phyloP scores from a whole-genome alignment of 2,888 invertebrate species.

The Tyria jacobaeae region DNA sequence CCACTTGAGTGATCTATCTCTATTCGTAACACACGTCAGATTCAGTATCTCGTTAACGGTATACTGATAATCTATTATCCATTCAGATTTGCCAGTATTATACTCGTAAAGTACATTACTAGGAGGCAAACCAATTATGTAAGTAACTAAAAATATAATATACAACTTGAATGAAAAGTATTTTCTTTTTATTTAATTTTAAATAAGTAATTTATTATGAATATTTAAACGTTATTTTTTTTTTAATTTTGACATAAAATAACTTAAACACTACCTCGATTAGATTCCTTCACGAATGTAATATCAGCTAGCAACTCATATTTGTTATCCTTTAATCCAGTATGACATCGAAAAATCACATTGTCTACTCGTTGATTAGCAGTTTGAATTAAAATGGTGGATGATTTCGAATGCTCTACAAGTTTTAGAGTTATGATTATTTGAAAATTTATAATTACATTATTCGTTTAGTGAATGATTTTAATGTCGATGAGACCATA shows the following conservation, averaged over 20 bases:
- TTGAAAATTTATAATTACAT: background rate
- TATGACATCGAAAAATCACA: background rate
- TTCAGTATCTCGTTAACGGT: background rate
- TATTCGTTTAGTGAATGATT: too few species aligned
- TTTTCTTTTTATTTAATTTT: background rate
- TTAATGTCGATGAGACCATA: too few species aligned
- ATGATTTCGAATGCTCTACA: background rate
- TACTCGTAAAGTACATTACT: background rate
- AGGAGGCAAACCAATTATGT: background rate
- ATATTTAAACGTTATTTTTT: background rate
- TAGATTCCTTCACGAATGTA: background rate
- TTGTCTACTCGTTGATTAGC: background rate
- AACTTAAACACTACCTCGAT: slow-evolving; percentile 13
- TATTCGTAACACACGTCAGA: background rate
- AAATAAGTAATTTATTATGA: background rate
- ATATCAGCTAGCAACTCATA: background rate
- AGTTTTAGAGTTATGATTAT: background rate
- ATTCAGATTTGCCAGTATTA: background rate
- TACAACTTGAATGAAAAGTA: background rate
- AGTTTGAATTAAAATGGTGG: background rate
- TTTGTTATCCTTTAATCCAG: background rate
- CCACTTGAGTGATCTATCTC: background rate
- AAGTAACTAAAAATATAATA: background rate
- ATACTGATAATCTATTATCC: background rate
- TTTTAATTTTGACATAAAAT: background rate